Evolutionary conservation across 2,888 invertebrate genomes (phyloP).

Genomic region (Nymphalis c-album): DNA sequence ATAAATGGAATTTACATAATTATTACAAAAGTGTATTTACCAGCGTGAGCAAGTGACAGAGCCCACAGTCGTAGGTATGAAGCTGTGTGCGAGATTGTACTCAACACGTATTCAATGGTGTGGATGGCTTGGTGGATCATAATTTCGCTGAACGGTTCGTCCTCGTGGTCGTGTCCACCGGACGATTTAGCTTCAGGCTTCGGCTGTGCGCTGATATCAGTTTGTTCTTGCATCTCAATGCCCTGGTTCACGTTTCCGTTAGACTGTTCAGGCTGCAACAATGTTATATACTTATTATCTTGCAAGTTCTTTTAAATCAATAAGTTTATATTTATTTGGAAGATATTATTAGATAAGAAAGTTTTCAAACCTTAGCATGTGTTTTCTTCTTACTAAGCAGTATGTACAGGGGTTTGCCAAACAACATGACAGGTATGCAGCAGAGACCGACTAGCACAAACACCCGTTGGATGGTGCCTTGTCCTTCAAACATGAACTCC

Average conservation of each 20-base stretch:
- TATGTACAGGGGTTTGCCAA: constrained; percentile 93
- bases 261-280: constrained; percentile 63
- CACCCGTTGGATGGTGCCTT: constrained; percentile 86
- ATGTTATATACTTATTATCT: background rate
- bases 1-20: background rate
- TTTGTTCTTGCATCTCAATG: constrained; percentile 83
- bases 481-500: constrained; percentile 86
- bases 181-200: constrained; percentile 45
- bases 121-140: constrained; percentile 97
- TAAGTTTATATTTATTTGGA: too few species aligned
- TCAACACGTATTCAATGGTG: constrained; percentile 97
- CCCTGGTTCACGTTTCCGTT: constrained; percentile 86
- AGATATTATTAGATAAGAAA: background rate
- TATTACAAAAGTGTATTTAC: constrained; percentile 71
- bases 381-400: constrained; percentile 70
- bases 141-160: constrained; percentile 90
- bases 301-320: too few species aligned
- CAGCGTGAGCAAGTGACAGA: constrained; percentile 95
- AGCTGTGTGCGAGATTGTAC: constrained; percentile 97
- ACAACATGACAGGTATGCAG: constrained; percentile 96
- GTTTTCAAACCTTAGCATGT: constrained; percentile 56
- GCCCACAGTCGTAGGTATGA: constrained; percentile 98
- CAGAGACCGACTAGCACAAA: constrained; percentile 89
- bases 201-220: constrained; percentile 54
- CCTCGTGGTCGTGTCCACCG: constrained; percentile 64